Percentiles rank a stretch among this genome's conserved stretches.
Conservation (phyloP, 2,888 invertebrate genomes). For the Tetragnatha montana region DNA sequence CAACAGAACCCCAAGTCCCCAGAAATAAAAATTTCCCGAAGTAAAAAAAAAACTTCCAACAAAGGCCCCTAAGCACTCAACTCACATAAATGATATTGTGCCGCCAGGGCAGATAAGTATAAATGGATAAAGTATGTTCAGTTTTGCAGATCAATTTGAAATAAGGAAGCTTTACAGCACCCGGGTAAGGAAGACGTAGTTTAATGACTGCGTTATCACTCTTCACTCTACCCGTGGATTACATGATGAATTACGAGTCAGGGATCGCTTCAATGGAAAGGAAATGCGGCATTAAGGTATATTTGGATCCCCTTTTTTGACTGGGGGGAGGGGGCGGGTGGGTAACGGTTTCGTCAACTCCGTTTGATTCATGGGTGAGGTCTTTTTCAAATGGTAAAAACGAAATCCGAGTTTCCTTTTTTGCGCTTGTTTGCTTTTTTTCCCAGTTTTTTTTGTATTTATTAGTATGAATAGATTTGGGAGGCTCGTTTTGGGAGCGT, state of each 20-base stretch:
- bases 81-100: conserved; percentile 33
- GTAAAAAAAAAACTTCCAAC: conserved; percentile 5
- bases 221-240: conserved; percentile 33
- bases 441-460: neutral
- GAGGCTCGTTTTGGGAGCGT: neutral
- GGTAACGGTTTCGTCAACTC: conserved; percentile 53
- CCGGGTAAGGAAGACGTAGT: conserved; percentile 30
- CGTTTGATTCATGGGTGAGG: conserved; percentile 55
- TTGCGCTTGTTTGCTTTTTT: neutral
- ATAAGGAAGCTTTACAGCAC: conserved; percentile 39
- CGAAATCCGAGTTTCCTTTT: neutral
- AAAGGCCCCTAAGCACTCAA: neutral
- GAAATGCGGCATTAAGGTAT: conserved; percentile 57
- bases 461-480: too few species aligned
- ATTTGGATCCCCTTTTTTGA: conserved; percentile 22
- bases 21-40: neutral
- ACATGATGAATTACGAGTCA: conserved; percentile 62
- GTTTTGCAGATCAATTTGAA: conserved; percentile 55
- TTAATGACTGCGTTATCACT: conserved; percentile 48
- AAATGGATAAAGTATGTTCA: conserved; percentile 60
- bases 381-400: conserved; percentile 35
- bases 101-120: conserved; percentile 27
- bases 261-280: conserved; percentile 36
- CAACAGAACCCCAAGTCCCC: neutral
- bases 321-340: neutral